phyloP scores from a whole-genome alignment of 2,888 invertebrate species.

The Prosapia bicincta region DNA sequence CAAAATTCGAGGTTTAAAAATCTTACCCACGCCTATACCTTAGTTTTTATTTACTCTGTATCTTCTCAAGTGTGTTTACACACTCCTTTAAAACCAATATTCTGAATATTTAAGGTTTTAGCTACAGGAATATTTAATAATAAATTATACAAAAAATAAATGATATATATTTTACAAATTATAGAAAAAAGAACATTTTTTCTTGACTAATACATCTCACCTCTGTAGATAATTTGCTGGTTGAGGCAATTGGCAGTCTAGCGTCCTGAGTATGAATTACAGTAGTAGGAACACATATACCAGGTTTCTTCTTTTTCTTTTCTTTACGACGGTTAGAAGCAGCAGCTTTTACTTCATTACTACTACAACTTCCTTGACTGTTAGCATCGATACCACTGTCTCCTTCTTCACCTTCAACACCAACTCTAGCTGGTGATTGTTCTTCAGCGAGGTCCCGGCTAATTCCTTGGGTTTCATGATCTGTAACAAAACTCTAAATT shows the following conservation, averaged over 20 bases:
- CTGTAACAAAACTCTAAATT: too few relatives aligned
- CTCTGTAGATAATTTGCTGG: constrained; percentile 46
- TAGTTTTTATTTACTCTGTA: too few relatives aligned
- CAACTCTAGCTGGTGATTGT: constrained; percentile 44
- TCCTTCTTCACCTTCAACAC: constrained; percentile 71
- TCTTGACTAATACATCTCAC: constrained; percentile 52
- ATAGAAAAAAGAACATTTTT: constrained; percentile 46
- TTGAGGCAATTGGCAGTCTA: constrained; percentile 38
- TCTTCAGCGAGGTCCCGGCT: constrained; percentile 31
- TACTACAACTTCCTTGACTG: constrained; percentile 84
- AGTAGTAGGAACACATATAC: neutral
- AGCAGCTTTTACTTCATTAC: constrained; percentile 68
- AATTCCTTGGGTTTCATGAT: neutral
- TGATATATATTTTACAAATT: too few relatives aligned
- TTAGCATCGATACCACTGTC: constrained; percentile 88
- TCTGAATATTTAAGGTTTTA: too few relatives aligned
- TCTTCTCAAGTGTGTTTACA: too few relatives aligned
- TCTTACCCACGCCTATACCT: too few relatives aligned
- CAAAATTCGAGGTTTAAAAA: too few relatives aligned
- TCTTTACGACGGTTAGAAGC: constrained; percentile 64
- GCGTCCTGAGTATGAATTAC: constrained; percentile 2
- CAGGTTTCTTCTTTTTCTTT: constrained; percentile 59
- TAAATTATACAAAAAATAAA: too few relatives aligned
- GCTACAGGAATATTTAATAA: too few relatives aligned
- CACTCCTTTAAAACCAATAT: too few relatives aligned